Evolutionary conservation across 2,113 vertebrate species (phyloP).

Genomic region (Dascyllus trimaculatus): DNA sequence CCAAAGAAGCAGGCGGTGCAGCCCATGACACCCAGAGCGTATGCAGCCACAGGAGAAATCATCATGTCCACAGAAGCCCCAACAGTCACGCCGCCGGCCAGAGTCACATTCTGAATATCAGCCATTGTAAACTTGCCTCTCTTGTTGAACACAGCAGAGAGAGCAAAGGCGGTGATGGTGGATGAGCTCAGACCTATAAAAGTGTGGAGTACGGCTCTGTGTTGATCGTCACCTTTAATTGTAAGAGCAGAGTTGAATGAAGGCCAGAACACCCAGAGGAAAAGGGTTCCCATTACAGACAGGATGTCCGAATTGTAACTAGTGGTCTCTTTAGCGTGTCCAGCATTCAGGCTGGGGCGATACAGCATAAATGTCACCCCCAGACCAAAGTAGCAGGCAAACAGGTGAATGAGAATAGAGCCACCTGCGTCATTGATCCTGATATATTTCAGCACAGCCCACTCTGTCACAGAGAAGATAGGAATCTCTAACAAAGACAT

Average conservation of each 20-base stretch:
- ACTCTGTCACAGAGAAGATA: conserved; percentile 83
- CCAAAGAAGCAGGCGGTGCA: conserved; percentile 83
- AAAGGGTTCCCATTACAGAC: conserved; percentile 83
- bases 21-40: conserved; percentile 84
- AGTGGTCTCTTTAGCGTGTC: conserved; percentile 81
- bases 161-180: conserved; percentile 79
- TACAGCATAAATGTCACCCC: conserved; percentile 86
- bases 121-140: conserved; percentile 83
- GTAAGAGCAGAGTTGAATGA: conserved; percentile 87
- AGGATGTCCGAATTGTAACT: conserved; percentile 83
- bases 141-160: conserved; percentile 84
- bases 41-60: conserved; percentile 80
- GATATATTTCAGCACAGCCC: conserved; percentile 81
- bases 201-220: conserved; percentile 86
- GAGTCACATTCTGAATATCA: conserved; percentile 89
- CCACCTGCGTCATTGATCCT: conserved; percentile 86
- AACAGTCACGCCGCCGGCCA: conserved; percentile 87
- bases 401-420: conserved; percentile 88
- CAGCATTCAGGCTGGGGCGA: conserved; percentile 34
- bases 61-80: conserved; percentile 87
- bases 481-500: conserved; percentile 86
- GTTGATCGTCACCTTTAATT: conserved; percentile 81
- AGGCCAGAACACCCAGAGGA: conserved; percentile 91
- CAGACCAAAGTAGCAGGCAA: conserved; percentile 90
- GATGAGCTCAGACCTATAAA: conserved; percentile 85